Conservation (phyloP, 2,888 invertebrate genomes). For the Drosophila mettleri region DNA sequence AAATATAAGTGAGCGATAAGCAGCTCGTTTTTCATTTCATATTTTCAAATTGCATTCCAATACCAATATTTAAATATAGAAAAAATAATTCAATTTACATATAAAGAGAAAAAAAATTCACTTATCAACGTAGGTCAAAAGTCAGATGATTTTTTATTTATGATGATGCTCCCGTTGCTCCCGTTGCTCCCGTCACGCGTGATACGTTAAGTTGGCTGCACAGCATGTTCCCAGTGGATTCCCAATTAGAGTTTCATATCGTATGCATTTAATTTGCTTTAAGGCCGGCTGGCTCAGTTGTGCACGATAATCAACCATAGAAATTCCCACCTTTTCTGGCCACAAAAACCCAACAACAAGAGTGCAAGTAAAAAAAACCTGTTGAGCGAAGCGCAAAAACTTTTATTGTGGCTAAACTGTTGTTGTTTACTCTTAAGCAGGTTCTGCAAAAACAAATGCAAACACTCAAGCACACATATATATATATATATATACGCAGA, state of each 20-base stretch:
- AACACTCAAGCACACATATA: constrained; percentile 11
- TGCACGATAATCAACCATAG: constrained; percentile 28
- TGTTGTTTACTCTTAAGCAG: constrained; percentile 54
- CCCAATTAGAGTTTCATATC: constrained; percentile 15
- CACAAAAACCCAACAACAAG: constrained; percentile 15
- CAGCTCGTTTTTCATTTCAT: not conserved
- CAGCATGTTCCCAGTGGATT: not conserved
- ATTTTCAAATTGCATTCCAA: not conserved
- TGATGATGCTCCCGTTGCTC: too few species aligned
- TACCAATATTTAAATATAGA: not conserved
- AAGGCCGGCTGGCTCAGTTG: not conserved
- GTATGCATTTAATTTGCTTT: constrained; percentile 34
- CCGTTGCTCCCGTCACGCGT: not conserved
- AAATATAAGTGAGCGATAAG: not conserved
- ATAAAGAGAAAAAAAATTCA: too few species aligned
- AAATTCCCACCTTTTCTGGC: constrained; percentile 48
- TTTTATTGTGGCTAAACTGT: constrained; percentile 33
- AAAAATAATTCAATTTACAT: constrained; percentile 3
- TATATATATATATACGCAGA: not conserved
- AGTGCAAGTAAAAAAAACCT: constrained; percentile 50
- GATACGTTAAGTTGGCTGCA: not conserved
- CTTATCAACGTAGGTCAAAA: constrained; percentile 3
- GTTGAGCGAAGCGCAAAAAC: constrained; percentile 61
- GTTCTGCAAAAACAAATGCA: constrained; percentile 54
- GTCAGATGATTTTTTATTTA: not conserved